Evolutionary conservation across 2,888 invertebrate genomes (phyloP), one percentile per base, ranked within the genome.

Genomic region (Chalcosyrphus nemorum): DNA sequence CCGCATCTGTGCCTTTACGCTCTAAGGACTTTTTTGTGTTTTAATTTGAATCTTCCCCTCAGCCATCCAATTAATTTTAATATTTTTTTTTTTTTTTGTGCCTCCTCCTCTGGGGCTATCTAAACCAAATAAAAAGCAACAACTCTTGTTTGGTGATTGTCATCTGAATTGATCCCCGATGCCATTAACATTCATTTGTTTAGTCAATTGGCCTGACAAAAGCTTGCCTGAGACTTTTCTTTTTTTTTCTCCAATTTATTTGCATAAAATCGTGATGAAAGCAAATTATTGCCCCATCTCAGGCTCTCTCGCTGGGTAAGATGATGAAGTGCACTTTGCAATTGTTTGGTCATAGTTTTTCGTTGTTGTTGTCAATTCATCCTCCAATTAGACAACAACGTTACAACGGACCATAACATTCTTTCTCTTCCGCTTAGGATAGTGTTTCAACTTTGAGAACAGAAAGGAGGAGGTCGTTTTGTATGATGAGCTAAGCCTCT

Each of bases 111-210:
- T n/a, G n/a, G n/a, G n/a, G n/a, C n/a, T n/a, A n/a, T n/a, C n/a
- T n/a, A n/a, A 15, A 47, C 17, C 35, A n/a, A 24, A 24, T 24
- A 4, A 43, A 35, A 24, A 11, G 35, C 47, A 7, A n/a, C 19
- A 13, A 29, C 50, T 27, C 7, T n/a, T 47, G 3, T 24, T 50
- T 38, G 17, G 38, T 32, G 80, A 80, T 75, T 71, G 52, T 65
- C 57, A 78, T 84, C 84, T 54, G 72, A 68, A 84, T 80, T 80
- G 80, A 70, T 70, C 75, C 74, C 65, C 56, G 29, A 65, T 84
- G 80, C 70, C 65, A 84, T 80, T 80, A 84, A 84, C 74, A 78
- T 80, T 80, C 65, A 84, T 80, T 80, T 84, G 80, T 80, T 84
- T 84, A 24, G 78, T 75, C 84, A 80, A 84, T 80, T 80, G 75